Evolutionary conservation across 2,113 vertebrate species (phyloP), one percentile per base, ranked within the genome.

Genomic region (Himantopus leucocephalus): DNA sequence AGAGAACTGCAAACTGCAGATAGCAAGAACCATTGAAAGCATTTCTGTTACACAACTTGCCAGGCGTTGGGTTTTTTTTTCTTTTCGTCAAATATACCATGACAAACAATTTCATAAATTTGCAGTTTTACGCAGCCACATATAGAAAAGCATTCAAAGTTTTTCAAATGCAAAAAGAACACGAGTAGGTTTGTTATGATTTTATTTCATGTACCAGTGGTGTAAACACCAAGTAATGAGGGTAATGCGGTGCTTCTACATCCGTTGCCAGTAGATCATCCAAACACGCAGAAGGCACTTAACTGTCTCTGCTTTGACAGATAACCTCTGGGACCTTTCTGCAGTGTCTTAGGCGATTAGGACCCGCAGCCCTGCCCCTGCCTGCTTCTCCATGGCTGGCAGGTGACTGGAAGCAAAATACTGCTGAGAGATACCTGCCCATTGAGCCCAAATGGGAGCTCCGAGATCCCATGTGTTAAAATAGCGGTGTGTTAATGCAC

Each of bases 1-100:
- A n/a, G 47, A 90, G 74, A 82, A 5, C 88, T 92, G 92, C 85
- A 87, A 60, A 37, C 35, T 76, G 71, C 71, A 94, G 94, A 92
- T 82, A 94, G 82, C 58, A 79, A 27, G 71, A 35, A 50, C 19
- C 39, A 53, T 52, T 59, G 56, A 78, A 88, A 72, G 9, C 12
- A 39, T 75, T 88, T 80, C 50, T 85, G 20, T 47, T 78, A 50
- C 24, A 75, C 32, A 67, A 27, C 37, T 71, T 78, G 47, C 23
- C 66, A 85, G 62, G 43, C 10, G 19, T 39, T 32, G 9, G 13
- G 56, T 67, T 81, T 58, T 35, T 45, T 41, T 63, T 43, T 58
- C 64, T 26, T 35, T 92, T 88, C 82, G 23, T 82, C 48, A 88
- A 91, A 85, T 26, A 39, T 37, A 19, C 39, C 26, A 34, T 22